Conservation (phyloP, 35 echinoderm and acorn worm genomes). For the Lytechinus variegatus region DNA sequence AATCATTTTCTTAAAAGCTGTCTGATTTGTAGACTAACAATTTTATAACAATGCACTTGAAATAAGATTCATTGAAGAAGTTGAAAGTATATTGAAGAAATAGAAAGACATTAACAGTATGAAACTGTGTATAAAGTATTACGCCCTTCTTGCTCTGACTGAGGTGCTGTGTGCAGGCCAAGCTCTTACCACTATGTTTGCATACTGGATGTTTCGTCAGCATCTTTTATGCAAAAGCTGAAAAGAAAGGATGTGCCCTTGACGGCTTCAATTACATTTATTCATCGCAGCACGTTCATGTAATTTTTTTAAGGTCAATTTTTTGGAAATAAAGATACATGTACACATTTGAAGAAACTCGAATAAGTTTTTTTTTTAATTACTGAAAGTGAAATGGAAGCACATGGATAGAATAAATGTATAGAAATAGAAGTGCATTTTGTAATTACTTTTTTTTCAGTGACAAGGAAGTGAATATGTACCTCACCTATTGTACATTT, state of each 20-base stretch:
- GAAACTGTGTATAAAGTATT: neutral
- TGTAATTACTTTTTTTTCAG: no score
- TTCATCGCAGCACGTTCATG: neutral
- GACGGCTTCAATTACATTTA: neutral
- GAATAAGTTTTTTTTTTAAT: neutral
- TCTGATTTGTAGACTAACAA: no score
- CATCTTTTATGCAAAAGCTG: neutral
- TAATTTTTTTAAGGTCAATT: neutral
- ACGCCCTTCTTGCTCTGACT: neutral
- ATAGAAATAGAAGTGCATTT: no score
- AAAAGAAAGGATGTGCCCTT: neutral
- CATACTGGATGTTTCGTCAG: neutral
- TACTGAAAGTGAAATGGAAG: neutral
- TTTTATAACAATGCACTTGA: no score
- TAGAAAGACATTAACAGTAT: neutral
- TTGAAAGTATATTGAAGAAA: neutral
- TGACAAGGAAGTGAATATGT: no score
- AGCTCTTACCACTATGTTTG: neutral
- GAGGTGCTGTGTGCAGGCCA: neutral
- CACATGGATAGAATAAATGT: neutral
- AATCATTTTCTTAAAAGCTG: no score
- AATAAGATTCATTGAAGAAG: neutral
- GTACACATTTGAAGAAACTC: neutral
- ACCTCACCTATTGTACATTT: no score
- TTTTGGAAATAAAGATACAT: neutral